Evolutionary conservation across 1,140 invertebrate genomes (phyloP).

Genomic region (Aphelinus atriplicis): DNA sequence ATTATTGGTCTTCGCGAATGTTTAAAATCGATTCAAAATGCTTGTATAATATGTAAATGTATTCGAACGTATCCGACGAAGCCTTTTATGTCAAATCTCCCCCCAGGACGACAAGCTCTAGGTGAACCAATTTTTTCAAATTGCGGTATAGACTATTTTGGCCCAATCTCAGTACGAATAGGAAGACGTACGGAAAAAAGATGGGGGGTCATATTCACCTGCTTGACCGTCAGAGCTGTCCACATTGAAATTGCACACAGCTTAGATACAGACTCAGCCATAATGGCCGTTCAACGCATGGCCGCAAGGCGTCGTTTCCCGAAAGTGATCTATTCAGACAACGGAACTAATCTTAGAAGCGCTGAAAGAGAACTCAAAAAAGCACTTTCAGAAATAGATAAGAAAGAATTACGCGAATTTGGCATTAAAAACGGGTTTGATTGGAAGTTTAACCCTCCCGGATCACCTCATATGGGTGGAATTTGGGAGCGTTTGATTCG

Average conservation of each 20-base stretch:
- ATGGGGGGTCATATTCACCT: slow-evolving; percentile 54
- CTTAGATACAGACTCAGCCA: slow-evolving; percentile 42
- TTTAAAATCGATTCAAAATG: not conserved
- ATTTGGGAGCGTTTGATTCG: not conserved
- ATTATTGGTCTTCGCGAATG: slow-evolving; percentile 37
- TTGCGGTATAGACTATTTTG: slow-evolving; percentile 52
- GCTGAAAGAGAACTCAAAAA: not conserved
- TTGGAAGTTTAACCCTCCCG: slow-evolving; percentile 31
- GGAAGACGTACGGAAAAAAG: slow-evolving; percentile 49
- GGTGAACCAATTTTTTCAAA: slow-evolving; percentile 45
- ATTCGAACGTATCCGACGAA: not conserved
- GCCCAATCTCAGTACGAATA: slow-evolving; percentile 45
- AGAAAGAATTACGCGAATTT: not conserved
- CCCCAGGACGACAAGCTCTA: slow-evolving; percentile 20
- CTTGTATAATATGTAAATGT: slow-evolving; percentile 12
- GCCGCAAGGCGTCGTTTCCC: slow-evolving; percentile 43
- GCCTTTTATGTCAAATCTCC: slow-evolving; percentile 22
- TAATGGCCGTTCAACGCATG: slow-evolving; percentile 48
- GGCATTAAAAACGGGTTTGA: not conserved
- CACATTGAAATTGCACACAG: slow-evolving; percentile 45
- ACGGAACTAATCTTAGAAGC: slow-evolving; percentile 48
- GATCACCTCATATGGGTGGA: slow-evolving; percentile 23
- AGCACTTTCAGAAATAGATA: not conserved
- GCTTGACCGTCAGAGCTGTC: slow-evolving; percentile 43
- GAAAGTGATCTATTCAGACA: slow-evolving; percentile 42